Evolutionary conservation across 2,888 invertebrate genomes (phyloP), one percentile per base, ranked within the genome.

Genomic region (Aproaerema taeniolella): DNA sequence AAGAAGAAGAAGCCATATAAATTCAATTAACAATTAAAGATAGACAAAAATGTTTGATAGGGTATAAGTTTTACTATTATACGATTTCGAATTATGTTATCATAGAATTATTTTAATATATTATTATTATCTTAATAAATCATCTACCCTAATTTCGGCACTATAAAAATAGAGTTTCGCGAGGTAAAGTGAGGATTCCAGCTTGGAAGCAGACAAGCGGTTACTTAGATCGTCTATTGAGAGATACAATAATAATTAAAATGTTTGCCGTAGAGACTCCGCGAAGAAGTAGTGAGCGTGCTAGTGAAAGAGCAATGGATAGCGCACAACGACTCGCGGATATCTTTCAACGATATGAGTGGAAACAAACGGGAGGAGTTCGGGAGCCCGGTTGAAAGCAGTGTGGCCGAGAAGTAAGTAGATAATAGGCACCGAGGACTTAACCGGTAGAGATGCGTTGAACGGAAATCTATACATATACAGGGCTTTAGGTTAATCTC

Each of bases 241-340:
- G 4, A 4, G 7, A 20, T 4, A 4, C 7, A 20, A 20, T 20
- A 6, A 6, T 4, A 20, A 20, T 20, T 20, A 6, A 20, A 20
- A 20, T 20, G 8, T 39, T 41, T 32, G 7, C 60, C n/a, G n/a
- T n/a, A 77, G 76, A 61, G 53, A 31, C 42, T 82, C 40, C 54
- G 49, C 1, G 49, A 59, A 3, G 52, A 67, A 36, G 49, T 59
- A 0, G 45, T 80, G 1, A 69, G 61, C 7, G 46, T 85, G 0
- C 2, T 83, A 0, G 58, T 83, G 1, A 85, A 83, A 30, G 76
- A 83, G 38, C 69, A 67, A 33, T 81, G 59, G 42, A 68, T 76
- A 42, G 65, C 78, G 0, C 69, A 78, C n/a, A 73, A 69, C 0
- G 68, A 73, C 25, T 31, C 61, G 0, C 56, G 58, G 0, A 73